phyloP scores from a whole-genome alignment of 1,140 invertebrate genomes.

The Temnothorax longispinosus region DNA sequence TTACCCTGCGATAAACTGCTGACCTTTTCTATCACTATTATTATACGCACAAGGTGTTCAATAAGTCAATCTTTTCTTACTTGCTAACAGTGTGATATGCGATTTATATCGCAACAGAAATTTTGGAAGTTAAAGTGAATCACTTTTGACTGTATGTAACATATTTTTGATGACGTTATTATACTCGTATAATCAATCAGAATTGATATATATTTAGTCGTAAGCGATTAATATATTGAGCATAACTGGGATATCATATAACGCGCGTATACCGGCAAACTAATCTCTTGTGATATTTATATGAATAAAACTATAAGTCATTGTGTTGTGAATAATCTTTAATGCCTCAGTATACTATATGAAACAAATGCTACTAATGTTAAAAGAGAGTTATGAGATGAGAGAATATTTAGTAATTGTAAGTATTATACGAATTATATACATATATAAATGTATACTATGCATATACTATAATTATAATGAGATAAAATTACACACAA shows the following conservation, averaged over 20 bases:
- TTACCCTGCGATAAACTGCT: slow-evolving; percentile 20
- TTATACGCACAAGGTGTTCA: slow-evolving; percentile 69
- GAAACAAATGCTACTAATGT: slow-evolving; percentile 35
- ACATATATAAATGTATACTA: not conserved
- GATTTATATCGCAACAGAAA: slow-evolving; percentile 25
- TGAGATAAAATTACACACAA: not conserved
- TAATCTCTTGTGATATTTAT: slow-evolving; percentile 63
- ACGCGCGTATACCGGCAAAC: slow-evolving; percentile 13
- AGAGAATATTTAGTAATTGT: slow-evolving; percentile 19
- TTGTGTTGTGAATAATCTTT: slow-evolving; percentile 46
- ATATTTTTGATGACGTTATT: slow-evolving; percentile 74
- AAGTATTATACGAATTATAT: not conserved
- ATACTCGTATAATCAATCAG: slow-evolving; percentile 46
- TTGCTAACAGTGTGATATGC: slow-evolving; percentile 67
- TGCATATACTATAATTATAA: not conserved
- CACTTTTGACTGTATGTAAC: slow-evolving; percentile 60
- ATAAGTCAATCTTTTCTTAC: slow-evolving; percentile 57
- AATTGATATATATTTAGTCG: slow-evolving; percentile 64
- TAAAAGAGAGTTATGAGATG: slow-evolving; percentile 35
- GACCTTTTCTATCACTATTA: slow-evolving; percentile 59
- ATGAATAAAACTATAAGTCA: slow-evolving; percentile 43
- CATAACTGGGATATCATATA: not conserved
- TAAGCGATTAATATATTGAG: slow-evolving; percentile 34
- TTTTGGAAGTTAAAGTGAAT: slow-evolving; percentile 40
- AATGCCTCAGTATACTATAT: slow-evolving; percentile 35